Percentiles rank a stretch among this genome's conserved stretches.
Conservation (phyloP, 2,797 vertebrate genomes). For the Chloroceryle inda region DNA sequence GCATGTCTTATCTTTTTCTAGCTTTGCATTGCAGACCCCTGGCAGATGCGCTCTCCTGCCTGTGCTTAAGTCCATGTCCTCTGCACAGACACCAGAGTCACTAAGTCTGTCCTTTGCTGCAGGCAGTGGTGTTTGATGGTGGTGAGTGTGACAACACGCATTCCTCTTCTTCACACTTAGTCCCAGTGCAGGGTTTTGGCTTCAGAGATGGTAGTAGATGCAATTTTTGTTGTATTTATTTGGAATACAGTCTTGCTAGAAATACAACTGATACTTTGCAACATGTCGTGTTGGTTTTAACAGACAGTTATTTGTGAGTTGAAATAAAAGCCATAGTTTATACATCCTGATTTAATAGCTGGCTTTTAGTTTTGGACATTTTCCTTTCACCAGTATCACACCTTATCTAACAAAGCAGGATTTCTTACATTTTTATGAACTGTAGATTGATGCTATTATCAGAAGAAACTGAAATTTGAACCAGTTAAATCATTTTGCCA, state of each 20-base stretch:
- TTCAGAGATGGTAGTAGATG: neutral
- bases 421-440: neutral
- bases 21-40: neutral
- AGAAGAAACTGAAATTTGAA: neutral
- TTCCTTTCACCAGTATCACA: neutral
- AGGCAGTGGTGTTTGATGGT: neutral
- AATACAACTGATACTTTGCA: neutral
- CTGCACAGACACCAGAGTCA: accelerated
- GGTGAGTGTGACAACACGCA: neutral
- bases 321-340: neutral
- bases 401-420: neutral
- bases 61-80: neutral
- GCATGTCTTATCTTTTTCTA: neutral
- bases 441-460: neutral
- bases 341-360: neutral
- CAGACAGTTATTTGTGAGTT: neutral
- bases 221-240: neutral
- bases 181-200: slow-evolving; percentile 34
- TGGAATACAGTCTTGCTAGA: neutral
- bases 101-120: neutral
- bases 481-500: neutral
- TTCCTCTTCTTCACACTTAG: neutral
- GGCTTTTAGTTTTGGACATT: neutral
- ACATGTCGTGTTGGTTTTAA: neutral
- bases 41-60: neutral